Conservation (phyloP, 1,140 invertebrate genomes). For the Dreissena rostriformis region DNA sequence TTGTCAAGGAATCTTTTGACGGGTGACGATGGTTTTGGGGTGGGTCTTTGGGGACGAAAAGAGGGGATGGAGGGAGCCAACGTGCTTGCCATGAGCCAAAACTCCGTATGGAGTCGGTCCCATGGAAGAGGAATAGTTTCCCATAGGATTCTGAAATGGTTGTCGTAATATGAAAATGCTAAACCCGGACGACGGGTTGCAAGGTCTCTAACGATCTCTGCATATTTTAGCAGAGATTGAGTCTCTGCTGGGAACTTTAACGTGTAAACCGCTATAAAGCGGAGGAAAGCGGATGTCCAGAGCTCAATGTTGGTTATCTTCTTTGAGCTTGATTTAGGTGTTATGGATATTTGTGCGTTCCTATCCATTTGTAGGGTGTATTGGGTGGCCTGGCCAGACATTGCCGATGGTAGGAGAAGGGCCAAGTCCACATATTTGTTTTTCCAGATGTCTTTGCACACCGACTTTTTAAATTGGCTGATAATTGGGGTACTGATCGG, state of each 20-base stretch:
- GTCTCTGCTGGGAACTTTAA: too few relatives aligned
- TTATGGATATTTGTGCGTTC: not conserved
- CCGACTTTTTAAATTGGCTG: not conserved
- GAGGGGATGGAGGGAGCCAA: not conserved
- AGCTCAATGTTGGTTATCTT: slow-evolving; percentile 3
- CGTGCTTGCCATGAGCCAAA: not conserved
- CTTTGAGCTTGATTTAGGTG: not conserved
- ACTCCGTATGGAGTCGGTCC: too few relatives aligned
- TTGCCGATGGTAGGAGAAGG: too few relatives aligned
- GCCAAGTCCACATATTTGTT: slow-evolving; percentile 31
- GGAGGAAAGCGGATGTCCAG: slow-evolving; percentile 2
- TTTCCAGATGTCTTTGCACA: too few relatives aligned
- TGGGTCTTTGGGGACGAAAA: not conserved
- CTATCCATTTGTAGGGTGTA: too few relatives aligned
- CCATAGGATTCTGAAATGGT: slow-evolving; percentile 1
- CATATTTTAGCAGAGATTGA: slow-evolving; percentile 12
- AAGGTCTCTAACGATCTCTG: slow-evolving; percentile 13
- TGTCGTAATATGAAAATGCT: slow-evolving; percentile 3
- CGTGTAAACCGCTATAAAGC: too few relatives aligned
- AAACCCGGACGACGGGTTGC: not conserved
- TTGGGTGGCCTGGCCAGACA: too few relatives aligned
- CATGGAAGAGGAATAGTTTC: too few relatives aligned
- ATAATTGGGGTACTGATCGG: not conserved
- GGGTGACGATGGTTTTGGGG: too few relatives aligned
- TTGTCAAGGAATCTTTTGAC: not conserved